Percentiles rank a stretch among this genome's conserved stretches.
phyloP scores from a whole-genome alignment of 2,113 vertebrate species.

The Cephalophus harveyi region DNA sequence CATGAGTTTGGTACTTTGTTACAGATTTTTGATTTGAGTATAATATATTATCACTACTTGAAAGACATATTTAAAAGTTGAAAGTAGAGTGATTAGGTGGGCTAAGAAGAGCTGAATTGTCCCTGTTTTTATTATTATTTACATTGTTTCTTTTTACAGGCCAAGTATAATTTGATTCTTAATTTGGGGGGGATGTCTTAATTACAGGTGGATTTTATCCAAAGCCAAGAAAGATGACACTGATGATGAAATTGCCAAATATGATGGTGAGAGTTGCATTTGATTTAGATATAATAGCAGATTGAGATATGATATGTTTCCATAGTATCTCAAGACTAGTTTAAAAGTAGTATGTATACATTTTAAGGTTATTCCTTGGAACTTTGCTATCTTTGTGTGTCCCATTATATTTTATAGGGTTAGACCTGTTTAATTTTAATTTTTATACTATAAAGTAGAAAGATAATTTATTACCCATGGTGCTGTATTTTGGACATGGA shows the following conservation, averaged over 20 bases:
- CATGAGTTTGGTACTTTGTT: background rate
- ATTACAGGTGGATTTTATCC: conserved; percentile 92
- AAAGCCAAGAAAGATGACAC: conserved; percentile 96
- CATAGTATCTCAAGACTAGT: background rate
- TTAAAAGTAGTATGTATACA: background rate
- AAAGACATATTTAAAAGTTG: background rate
- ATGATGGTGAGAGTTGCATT: conserved; percentile 88
- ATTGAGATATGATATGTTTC: background rate
- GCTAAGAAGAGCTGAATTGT: background rate
- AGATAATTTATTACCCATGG: background rate
- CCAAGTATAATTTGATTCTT: background rate
- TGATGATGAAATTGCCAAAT: conserved; percentile 97
- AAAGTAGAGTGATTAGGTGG: background rate
- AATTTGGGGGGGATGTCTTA: conserved; percentile 32
- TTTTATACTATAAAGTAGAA: background rate
- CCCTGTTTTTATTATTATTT: background rate
- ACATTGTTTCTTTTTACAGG: background rate
- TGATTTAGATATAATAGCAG: background rate
- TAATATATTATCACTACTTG: background rate
- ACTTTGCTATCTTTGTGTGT: background rate
- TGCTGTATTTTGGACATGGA: background rate
- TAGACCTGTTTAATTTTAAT: background rate
- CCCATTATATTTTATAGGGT: background rate
- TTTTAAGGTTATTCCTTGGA: background rate
- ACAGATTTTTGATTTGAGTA: background rate